Conservation (phyloP, 2,888 invertebrate genomes). For the Ligdia adustata region DNA sequence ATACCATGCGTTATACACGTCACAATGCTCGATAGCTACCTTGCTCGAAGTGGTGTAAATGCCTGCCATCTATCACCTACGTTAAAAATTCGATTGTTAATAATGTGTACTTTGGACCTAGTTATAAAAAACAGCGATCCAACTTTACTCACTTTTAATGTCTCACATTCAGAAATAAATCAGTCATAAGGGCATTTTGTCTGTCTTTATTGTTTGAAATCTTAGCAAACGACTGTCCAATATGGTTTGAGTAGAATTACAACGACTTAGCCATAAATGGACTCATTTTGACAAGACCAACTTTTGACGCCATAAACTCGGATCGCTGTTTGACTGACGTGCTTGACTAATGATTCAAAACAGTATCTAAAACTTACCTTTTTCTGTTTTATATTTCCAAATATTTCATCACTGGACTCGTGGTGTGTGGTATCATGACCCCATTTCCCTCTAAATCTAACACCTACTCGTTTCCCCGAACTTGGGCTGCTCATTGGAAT, state of each 20-base stretch:
- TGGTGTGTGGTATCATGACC: conserved; percentile 54
- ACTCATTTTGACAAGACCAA: no score
- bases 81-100: conserved; percentile 41
- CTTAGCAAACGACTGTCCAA: no score
- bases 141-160: no score
- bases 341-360: background rate
- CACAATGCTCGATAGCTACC: conserved; percentile 52
- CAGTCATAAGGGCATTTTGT: no score
- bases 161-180: no score
- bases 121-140: no score
- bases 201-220: no score
- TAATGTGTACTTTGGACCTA: no score
- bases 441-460: conserved; percentile 73
- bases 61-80: conserved; percentile 64
- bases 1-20: conserved; percentile 40
- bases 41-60: conserved; percentile 55
- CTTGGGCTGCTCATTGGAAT: conserved; percentile 61
- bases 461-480: conserved; percentile 63
- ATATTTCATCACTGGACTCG: conserved; percentile 71
- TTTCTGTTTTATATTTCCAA: conserved; percentile 59
- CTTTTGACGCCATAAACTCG: no score
- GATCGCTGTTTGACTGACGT: no score
- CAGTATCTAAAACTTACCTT: conserved; percentile 54
- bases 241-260: no score
- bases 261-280: no score